Base-by-base conservation (phyloP, 1,140 invertebrate species). In the Nasonia longicornis region DNA sequence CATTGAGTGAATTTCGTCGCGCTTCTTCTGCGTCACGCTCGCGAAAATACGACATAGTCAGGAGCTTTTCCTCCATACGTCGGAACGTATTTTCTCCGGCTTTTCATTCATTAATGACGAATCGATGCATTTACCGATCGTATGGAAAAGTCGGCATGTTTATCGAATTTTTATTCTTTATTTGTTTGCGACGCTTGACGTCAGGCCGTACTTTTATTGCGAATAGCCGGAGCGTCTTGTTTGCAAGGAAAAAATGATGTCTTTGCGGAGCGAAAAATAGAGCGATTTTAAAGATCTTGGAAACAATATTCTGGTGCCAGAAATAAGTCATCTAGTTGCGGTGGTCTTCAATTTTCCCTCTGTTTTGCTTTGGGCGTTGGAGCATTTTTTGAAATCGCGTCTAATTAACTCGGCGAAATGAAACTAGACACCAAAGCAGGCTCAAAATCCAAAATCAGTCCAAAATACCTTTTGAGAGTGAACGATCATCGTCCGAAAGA, bases 11-110 rank as follows among this genome's bases (percentile, higher is more conserved):
- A 83, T 77, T 83, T 76, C 71, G 45, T 81, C 76, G 73, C 77
- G 63, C 82, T 79, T 71, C 63, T 22, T 70, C 31, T 80, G 81
- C 83, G 84, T 85, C 83, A 86, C 71, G 20, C 29, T 78, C 77
- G 76, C 77, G 48, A 82, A 86, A 85, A 85, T 85, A 86, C 74
- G 31, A 76, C 35, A 63, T 69, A 38, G 77, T 64, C 76, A 77
- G 81, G 74, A 63, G 82, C 35, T 63, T 73, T 42, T 6, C 31
- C 11, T 22, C 31, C 11, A 14, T 42, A 73, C 14, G 26, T 12
- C 22, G 38, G 72, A 79, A 35, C 4, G 16, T 42, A 29, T 52
- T 72, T 71, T 78, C 42, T 64, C 70, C 31, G 63, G n/a, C 45
- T 79, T 14, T 38, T 78, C 77, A 83, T 81, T 73, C 48, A 31